Base-by-base conservation (phyloP, 2,797 vertebrate species). In the Myioborus miniatus region DNA sequence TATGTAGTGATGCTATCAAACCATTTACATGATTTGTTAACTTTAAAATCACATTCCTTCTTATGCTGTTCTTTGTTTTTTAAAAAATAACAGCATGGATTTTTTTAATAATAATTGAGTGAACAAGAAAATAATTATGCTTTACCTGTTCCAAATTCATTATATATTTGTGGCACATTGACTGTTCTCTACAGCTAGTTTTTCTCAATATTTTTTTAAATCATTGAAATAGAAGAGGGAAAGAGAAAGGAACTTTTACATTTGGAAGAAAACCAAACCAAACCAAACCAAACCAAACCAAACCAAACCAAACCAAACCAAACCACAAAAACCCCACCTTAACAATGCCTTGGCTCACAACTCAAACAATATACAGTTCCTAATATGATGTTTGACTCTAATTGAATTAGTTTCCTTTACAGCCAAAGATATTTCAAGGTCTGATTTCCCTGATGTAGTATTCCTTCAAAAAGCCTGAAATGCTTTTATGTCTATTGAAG, bases 291-390 rank as follows among this genome's bases (percentile, higher is more conserved):
- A 85, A 58, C 10, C 6, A 56, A 85, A 67, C 9, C 23, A 65
- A 85, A 58, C 37, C 37, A 55, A 85, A 58, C 37, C 37, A 68
- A 50, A 23, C 2, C 12, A 55, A 85, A 58, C 10, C 6, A 56
- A 85, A 67, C 9, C 23, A 65, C 18, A 62, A 62, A 69, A 24
- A 0, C 0, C 0, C 3, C 3, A 47, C 6, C 9, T 71, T 78
- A 81, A 49, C 24, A 5, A 52, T 37, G 3, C 46, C 15, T 72
- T 41, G 8, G 11, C 59, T 58, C 82, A 24, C 55, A 29, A 78
- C 8, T 68, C 4, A 43, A 67, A 44, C 8, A 78, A 50, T n/a
- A 24, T 20, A 29, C 14, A 52, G 7, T 11, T 55, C 16, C 29
- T 82, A 39, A 65, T 67, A 59, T 65, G 4, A 32, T 4, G 13